Evolutionary conservation across 1,140 invertebrate species (phyloP).

Genomic region (Zaprionus taronus): DNA sequence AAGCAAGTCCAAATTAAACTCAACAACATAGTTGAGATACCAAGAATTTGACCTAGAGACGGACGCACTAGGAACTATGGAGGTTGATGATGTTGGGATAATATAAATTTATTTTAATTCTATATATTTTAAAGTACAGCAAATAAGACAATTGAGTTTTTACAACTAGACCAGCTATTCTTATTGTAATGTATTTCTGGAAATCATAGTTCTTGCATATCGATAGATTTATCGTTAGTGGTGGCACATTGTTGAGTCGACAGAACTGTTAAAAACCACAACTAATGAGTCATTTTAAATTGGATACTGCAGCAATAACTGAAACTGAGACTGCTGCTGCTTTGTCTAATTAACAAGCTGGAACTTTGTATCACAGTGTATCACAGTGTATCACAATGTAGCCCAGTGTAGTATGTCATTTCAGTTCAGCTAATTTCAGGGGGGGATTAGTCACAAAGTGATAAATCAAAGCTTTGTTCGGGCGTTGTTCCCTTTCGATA

Average conservation of each 20-base stretch:
- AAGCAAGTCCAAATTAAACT: neutral
- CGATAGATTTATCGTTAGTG: too few relatives aligned
- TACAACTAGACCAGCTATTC: too few relatives aligned
- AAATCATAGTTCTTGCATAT: too few relatives aligned
- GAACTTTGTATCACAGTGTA: neutral
- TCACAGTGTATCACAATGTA: neutral
- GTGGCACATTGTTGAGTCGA: neutral
- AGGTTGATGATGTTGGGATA: too few relatives aligned
- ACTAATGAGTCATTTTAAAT: neutral
- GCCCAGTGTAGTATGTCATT: neutral
- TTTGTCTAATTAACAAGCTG: neutral
- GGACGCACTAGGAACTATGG: neutral
- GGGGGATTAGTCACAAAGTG: neutral
- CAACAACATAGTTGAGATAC: neutral
- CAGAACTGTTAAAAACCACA: neutral
- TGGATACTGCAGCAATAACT: neutral
- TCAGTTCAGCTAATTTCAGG: neutral
- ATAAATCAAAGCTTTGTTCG: conserved; percentile 15
- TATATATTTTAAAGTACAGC: too few relatives aligned
- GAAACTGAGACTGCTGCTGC: neutral
- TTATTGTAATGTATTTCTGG: too few relatives aligned
- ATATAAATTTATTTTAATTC: too few relatives aligned
- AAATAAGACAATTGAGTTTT: too few relatives aligned
- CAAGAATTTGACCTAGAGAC: conserved; percentile 16
- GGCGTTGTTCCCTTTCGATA: neutral